Evolutionary conservation across 1,140 invertebrate species (phyloP).

Genomic region (Neodiprion lecontei): DNA sequence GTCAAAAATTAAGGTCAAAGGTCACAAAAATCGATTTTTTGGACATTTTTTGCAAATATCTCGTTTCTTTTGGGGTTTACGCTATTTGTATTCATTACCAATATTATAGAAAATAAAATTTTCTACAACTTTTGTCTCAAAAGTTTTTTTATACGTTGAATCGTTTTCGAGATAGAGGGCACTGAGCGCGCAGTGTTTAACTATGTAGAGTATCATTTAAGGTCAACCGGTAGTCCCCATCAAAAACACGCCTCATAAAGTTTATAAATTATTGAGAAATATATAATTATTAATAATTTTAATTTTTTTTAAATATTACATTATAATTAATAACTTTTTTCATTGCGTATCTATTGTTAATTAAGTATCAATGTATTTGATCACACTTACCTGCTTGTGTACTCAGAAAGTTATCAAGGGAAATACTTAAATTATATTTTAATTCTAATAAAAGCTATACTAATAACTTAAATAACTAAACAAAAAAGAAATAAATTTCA

Average conservation of each 20-base stretch:
- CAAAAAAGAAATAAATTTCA: too few relatives aligned
- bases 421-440: too few relatives aligned
- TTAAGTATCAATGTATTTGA: too few relatives aligned
- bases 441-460: too few relatives aligned
- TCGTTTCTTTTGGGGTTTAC: not conserved
- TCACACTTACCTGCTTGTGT: too few relatives aligned
- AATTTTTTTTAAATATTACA: conserved; percentile 17
- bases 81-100: conserved; percentile 13
- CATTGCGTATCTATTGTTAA: too few relatives aligned
- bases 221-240: conserved; percentile 17
- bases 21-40: conserved; percentile 12
- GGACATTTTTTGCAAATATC: conserved; percentile 12
- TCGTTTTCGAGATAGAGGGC: conserved; percentile 19
- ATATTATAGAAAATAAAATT: conserved; percentile 18
- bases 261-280: conserved; percentile 19
- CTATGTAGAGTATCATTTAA: conserved; percentile 9
- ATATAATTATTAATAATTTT: conserved; percentile 11
- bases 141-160: conserved; percentile 17
- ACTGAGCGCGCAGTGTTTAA: not conserved
- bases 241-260: conserved; percentile 13
- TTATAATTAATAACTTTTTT: conserved; percentile 16
- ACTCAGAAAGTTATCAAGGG: too few relatives aligned
- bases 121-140: conserved; percentile 8
- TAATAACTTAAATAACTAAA: too few relatives aligned
- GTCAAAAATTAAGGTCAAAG: conserved; percentile 16